These are phyloP conservation scores for Elmis aenea DNA, from an alignment of 2,888 invertebrate genomes.

Conservation along the genomic window DNA sequence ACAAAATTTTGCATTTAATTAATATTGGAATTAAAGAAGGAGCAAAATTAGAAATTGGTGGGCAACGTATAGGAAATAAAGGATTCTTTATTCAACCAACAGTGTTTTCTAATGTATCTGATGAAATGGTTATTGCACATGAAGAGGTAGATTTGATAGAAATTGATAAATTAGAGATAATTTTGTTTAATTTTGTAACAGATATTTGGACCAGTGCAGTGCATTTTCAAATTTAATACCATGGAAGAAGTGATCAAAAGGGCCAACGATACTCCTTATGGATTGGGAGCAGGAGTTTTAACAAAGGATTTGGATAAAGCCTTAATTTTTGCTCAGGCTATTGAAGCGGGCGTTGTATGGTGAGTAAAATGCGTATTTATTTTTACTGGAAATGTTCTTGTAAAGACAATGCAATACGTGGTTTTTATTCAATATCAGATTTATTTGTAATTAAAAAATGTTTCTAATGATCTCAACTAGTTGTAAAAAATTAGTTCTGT, in stretches of 20 bases:
- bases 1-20: conserved; percentile 70
- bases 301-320: conserved; percentile 77
- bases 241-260: conserved; percentile 76
- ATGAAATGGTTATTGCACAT: conserved; percentile 69
- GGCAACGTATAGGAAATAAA: conserved; percentile 59
- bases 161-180: not conserved
- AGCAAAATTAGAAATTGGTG: conserved; percentile 73
- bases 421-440: no score
- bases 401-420: no score
- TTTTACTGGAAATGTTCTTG: no score
- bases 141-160: conserved; percentile 62
- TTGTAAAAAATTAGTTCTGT: no score
- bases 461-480: no score
- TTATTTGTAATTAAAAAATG: no score
- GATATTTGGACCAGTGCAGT: conserved; percentile 90
- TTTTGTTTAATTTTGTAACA: conserved; percentile 35
- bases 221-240: conserved; percentile 74
- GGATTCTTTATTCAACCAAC: conserved; percentile 77
- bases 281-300: conserved; percentile 77
- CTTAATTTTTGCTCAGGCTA: conserved; percentile 64
- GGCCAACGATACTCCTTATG: conserved; percentile 75
- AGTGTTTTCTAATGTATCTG: conserved; percentile 72
- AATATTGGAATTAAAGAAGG: conserved; percentile 74
- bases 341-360: conserved; percentile 81
- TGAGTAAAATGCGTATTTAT: no score